A percentile compares a stretch with the other conserved stretches of the same genome.
These are phyloP conservation scores for Mesocricetus auratus DNA, from an alignment of 2,113 vertebrate species.

Conservation along the genomic window DNA sequence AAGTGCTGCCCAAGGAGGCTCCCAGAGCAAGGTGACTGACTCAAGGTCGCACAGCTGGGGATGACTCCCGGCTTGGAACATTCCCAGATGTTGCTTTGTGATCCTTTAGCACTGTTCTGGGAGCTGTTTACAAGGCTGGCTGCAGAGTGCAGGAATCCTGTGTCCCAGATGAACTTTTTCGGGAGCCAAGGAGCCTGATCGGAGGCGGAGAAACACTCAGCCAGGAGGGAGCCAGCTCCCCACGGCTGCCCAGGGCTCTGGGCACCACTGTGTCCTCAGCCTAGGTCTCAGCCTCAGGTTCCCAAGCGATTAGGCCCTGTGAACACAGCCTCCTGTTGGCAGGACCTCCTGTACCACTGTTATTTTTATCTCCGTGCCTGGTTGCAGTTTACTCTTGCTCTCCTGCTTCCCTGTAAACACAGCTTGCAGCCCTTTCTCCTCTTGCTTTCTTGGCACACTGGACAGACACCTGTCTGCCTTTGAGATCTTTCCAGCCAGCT, in stretches of 20 bases:
- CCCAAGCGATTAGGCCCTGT: background rate
- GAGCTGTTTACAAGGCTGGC: background rate
- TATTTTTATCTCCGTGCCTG: constrained; percentile 68
- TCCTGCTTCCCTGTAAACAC: background rate
- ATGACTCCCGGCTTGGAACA: background rate
- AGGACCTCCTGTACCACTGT: constrained; percentile 53
- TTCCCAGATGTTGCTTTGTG: background rate
- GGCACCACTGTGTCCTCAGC: background rate
- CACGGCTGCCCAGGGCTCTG: background rate
- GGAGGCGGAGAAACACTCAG: background rate
- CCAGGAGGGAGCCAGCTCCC: background rate
- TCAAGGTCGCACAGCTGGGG: background rate
- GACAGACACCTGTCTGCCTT: background rate
- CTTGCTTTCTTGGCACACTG: background rate
- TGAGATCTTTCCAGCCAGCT: background rate
- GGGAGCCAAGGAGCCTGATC: background rate
- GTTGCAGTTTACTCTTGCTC: constrained; percentile 40
- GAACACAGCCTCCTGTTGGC: constrained; percentile 44
- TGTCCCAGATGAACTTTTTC: background rate
- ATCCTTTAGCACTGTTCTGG: background rate
- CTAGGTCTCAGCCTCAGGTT: background rate
- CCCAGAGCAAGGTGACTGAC: background rate
- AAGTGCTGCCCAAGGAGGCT: rapidly evolving
- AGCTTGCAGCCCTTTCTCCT: background rate
- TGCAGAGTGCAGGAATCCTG: background rate